phyloP scores from a whole-genome alignment of 2,797 vertebrate species.

The Carapus acus region DNA sequence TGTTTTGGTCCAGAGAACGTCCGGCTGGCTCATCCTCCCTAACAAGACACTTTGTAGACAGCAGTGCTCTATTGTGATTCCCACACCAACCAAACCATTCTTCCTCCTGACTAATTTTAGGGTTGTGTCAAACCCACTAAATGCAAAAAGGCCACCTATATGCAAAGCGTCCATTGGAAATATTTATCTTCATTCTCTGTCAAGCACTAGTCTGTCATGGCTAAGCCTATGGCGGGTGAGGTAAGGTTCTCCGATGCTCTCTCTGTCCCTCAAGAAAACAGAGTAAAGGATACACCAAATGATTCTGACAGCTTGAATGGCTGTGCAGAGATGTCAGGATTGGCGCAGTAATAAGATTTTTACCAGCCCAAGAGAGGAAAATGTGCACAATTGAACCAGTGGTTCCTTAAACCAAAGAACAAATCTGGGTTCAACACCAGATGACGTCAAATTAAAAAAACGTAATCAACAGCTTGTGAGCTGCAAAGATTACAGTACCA shows the following conservation, averaged over 20 bases:
- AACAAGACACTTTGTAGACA: conserved; percentile 59
- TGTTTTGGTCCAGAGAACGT: conserved; percentile 58
- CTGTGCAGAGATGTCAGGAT: background rate
- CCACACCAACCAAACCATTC: conserved; percentile 60
- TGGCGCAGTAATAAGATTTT: too few species aligned
- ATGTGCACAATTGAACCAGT: background rate
- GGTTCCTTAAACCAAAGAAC: background rate
- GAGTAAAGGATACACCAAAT: background rate
- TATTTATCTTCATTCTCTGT: conserved; percentile 26
- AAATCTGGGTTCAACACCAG: too few species aligned
- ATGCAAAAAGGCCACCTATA: conserved; percentile 28
- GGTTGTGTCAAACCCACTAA: conserved; percentile 28
- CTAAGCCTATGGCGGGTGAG: conserved; percentile 34
- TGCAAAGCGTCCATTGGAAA: conserved; percentile 38
- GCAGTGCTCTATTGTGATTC: conserved; percentile 45
- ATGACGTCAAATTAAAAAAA: too few species aligned
- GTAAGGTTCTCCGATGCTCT: conserved; percentile 10
- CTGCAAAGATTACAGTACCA: too few species aligned
- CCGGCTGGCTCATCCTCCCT: conserved; percentile 46
- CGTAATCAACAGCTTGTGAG: too few species aligned
- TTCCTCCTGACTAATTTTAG: conserved; percentile 36
- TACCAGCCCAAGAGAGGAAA: too few species aligned
- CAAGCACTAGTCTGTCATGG: conserved; percentile 33
- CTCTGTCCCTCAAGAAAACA: background rate
- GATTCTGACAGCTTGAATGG: background rate